Evolutionary conservation across 2,888 invertebrate species (phyloP), one percentile per base, ranked within the genome.

Genomic region (Drosophila bunnanda): DNA sequence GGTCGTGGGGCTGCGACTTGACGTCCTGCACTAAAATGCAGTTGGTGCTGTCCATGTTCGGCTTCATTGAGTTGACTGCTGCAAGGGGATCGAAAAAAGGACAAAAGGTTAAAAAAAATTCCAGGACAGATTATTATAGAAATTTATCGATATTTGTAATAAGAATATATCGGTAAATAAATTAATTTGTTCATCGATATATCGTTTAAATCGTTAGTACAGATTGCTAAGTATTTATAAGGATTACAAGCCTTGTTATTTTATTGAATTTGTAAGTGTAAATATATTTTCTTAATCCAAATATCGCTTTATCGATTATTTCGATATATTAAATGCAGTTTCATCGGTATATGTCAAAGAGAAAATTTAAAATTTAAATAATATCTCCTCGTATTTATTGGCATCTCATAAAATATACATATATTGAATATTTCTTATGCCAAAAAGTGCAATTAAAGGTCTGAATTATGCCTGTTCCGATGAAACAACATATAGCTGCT

Each of bases 21-120:
- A 92, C 92, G 88, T 92, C 97, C 95, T 97, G 97, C 92, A 97
- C 97, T 93, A 97, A 94, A 92, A 97, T 96, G 93, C 97, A 97
- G 93, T 97, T 97, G 91, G 96, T 95, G 93, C 96, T 95, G 94
- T 97, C 97, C 94, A 96, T 95, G 93, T 95, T 95, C 92, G 96
- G 95, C 93, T 96, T 96, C 96, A 97, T 97, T 92, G 97, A 97
- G 94, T 96, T 97, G 93, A 97, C 96, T 92, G 96, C 97, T 97
- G 95, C 50, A 95, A 95, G 95, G 93, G 90, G 76, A 86, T 79
- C 81, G 77, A 10, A 32, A 41, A 50, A 56, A 13, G 22, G 41
- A 55, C 0, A 13, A 5, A 1, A 7, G 38, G n/a, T 36, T 53
- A 34, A 20, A 7, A 20, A 34, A 3, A 9, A 5, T 2, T 46